Evolutionary conservation across 2,797 vertebrate species (phyloP).

Genomic region (Tiaroga cobitis): DNA sequence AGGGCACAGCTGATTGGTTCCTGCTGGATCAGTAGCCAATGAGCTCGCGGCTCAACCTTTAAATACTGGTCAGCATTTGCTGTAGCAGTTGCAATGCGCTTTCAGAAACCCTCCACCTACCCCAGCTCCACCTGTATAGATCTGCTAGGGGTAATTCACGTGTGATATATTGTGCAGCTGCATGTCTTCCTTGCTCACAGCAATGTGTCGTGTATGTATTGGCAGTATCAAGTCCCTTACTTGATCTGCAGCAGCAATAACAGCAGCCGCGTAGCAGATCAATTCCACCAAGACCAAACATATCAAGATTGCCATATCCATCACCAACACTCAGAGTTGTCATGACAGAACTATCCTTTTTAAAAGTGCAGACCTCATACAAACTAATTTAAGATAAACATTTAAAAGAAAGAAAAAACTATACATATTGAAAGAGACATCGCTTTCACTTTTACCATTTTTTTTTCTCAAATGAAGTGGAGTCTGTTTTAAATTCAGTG

Average conservation of each 20-base stretch:
- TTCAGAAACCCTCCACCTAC: too few relatives aligned
- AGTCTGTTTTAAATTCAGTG: slow-evolving; percentile 59
- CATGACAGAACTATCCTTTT: background rate
- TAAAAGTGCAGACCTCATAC: background rate
- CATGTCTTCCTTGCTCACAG: too few relatives aligned
- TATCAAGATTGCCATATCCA: background rate
- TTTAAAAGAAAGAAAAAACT: background rate
- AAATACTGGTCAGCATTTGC: too few relatives aligned
- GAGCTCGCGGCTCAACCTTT: background rate
- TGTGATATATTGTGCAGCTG: too few relatives aligned
- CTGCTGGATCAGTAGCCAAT: background rate
- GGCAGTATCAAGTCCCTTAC: too few relatives aligned
- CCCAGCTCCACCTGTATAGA: too few relatives aligned
- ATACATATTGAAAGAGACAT: slow-evolving; percentile 65
- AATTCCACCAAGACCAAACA: background rate
- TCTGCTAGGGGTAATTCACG: too few relatives aligned
- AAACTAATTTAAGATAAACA: background rate
- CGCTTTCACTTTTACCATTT: slow-evolving; percentile 37
- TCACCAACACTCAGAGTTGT: background rate
- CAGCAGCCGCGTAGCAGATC: background rate
- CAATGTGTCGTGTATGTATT: too few relatives aligned
- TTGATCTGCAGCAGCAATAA: too few relatives aligned
- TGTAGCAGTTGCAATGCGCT: too few relatives aligned
- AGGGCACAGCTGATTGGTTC: background rate
- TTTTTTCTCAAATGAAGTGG: slow-evolving; percentile 38